A percentile compares a stretch with the other conserved stretches of the same genome.
These are phyloP conservation scores for Zygaena filipendulae DNA, from an alignment of 2,888 invertebrate species.

Conservation along the genomic window DNA sequence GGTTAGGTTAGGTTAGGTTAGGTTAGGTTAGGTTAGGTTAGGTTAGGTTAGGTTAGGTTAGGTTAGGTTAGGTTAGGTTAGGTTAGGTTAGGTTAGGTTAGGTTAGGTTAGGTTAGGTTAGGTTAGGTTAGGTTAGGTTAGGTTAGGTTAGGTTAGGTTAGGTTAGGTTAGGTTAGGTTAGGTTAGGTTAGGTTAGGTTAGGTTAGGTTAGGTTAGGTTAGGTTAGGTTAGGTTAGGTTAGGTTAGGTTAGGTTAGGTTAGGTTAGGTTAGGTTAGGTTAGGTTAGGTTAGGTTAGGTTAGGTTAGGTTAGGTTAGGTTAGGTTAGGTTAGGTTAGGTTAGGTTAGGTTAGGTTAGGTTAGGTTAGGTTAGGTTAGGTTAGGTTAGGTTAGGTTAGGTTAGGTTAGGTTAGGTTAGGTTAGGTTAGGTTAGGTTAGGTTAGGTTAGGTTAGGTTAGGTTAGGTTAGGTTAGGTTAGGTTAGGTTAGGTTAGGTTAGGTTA, in stretches of 20 bases:
- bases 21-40: slow-evolving; percentile 7
- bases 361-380: slow-evolving; percentile 18
- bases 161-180: slow-evolving; percentile 17
- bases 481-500: slow-evolving; percentile 14
- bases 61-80: slow-evolving; percentile 16
- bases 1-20: slow-evolving; percentile 9
- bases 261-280: slow-evolving; percentile 19
- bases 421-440: slow-evolving; percentile 15
- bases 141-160: slow-evolving; percentile 18
- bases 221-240: slow-evolving; percentile 17
- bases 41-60: slow-evolving; percentile 13
- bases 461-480: slow-evolving; percentile 14
- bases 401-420: slow-evolving; percentile 15
- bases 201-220: slow-evolving; percentile 19
- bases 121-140: slow-evolving; percentile 18
- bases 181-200: slow-evolving; percentile 20
- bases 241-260: slow-evolving; percentile 19
- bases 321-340: slow-evolving; percentile 20
- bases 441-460: slow-evolving; percentile 15
- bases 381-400: slow-evolving; percentile 19
- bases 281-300: slow-evolving; percentile 18
- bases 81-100: slow-evolving; percentile 16
- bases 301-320: slow-evolving; percentile 16
- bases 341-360: slow-evolving; percentile 20
- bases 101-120: slow-evolving; percentile 17